Conservation (phyloP, 2,113 vertebrate species). For the Erpornis zantholeuca region DNA sequence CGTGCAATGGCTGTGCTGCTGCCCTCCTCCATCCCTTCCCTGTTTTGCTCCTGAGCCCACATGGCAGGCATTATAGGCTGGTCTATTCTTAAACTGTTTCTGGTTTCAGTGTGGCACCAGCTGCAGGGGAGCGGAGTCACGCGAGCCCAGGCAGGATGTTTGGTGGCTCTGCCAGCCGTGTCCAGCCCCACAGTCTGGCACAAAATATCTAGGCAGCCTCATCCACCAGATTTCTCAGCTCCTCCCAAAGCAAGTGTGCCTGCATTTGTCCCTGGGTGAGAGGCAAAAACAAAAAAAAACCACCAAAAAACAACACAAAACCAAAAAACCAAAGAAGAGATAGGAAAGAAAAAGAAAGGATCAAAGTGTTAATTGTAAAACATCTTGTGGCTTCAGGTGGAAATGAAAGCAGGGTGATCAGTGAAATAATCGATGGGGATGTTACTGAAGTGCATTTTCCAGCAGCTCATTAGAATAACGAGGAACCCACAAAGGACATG, state of each 20-base stretch:
- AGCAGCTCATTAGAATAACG: constrained; percentile 36
- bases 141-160: background rate
- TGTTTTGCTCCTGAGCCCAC: background rate
- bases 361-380: constrained; percentile 44
- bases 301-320: too few relatives aligned
- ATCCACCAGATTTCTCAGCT: background rate
- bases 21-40: constrained; percentile 10
- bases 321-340: background rate
- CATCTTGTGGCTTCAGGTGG: constrained; percentile 2
- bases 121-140: background rate
- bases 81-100: constrained; percentile 16
- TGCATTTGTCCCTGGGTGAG: background rate
- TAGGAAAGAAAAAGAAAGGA: background rate
- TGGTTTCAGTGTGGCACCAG: constrained; percentile 7
- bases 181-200: background rate
- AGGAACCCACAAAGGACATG: background rate
- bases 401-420: constrained; percentile 47
- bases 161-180: background rate
- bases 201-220: background rate
- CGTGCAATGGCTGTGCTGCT: background rate
- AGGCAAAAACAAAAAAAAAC: background rate
- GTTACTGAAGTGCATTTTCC: constrained; percentile 24
- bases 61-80: background rate
- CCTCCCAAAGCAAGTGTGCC: background rate
- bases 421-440: background rate